A percentile compares a stretch with the other conserved stretches of the same genome.
Conservation (phyloP, 2,888 invertebrate species). For the Macrostomum cliftonense region DNA sequence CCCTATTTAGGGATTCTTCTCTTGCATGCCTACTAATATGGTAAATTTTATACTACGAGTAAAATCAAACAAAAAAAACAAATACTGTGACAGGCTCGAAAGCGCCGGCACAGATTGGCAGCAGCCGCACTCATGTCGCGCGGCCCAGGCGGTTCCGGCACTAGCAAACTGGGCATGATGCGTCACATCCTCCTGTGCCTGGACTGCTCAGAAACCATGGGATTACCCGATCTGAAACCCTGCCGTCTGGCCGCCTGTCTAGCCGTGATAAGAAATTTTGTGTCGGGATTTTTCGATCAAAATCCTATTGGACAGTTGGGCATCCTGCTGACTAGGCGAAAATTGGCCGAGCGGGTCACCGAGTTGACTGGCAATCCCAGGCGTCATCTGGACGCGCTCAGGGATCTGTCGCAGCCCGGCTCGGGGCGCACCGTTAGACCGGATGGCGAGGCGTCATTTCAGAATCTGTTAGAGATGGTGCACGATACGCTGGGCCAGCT, state of each 20-base stretch:
- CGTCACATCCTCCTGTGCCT: constrained; percentile 72
- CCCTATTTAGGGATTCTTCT: too few species aligned
- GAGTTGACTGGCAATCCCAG: constrained; percentile 58
- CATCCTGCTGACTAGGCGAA: constrained; percentile 69
- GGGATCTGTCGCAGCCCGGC: constrained; percentile 44
- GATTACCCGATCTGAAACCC: constrained; percentile 79
- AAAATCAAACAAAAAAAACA: too few species aligned
- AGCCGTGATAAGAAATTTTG: constrained; percentile 69
- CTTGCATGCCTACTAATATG: too few species aligned
- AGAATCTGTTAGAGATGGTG: constrained; percentile 79
- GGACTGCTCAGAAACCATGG: constrained; percentile 85
- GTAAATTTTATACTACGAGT: too few species aligned
- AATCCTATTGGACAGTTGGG: constrained; percentile 96
- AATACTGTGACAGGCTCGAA: too few species aligned
- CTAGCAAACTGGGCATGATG: constrained; percentile 47
- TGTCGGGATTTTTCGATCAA: constrained; percentile 91
- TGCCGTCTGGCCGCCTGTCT: constrained; percentile 61
- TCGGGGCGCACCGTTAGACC: constrained; percentile 34
- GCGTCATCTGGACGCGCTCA: constrained; percentile 35
- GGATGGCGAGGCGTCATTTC: constrained; percentile 78
- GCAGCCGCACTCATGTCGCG: too few species aligned
- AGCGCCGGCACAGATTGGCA: too few species aligned
- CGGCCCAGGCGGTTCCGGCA: constrained; percentile 1
- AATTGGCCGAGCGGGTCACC: constrained; percentile 73
- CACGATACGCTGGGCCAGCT: constrained; percentile 54